phyloP scores from a whole-genome alignment of 2,797 vertebrate species.

The Sebastes jordani region DNA sequence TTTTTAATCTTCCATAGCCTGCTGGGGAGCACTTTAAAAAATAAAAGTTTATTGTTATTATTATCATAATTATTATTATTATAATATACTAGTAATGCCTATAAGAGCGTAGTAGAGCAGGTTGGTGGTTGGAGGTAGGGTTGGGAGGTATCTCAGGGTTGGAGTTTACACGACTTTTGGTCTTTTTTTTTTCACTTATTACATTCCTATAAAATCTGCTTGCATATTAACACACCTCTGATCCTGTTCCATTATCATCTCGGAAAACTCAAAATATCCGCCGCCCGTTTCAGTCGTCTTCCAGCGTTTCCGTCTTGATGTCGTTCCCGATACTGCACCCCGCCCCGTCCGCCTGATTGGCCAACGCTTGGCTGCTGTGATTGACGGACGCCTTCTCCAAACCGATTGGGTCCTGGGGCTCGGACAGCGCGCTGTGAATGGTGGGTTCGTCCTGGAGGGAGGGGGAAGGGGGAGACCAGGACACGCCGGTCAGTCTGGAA shows the following conservation, averaged over 20 bases:
- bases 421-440: constrained; percentile 83
- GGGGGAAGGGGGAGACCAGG: constrained; percentile 82
- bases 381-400: constrained; percentile 92
- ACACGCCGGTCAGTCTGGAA: constrained; percentile 73
- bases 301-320: constrained; percentile 97
- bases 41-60: constrained; percentile 28
- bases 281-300: constrained; percentile 89
- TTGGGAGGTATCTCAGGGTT: constrained; percentile 76
- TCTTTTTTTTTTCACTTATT: constrained; percentile 63
- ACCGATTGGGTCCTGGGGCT: constrained; percentile 92
- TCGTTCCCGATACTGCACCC: constrained; percentile 66
- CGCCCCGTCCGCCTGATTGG: constrained; percentile 79
- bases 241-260: constrained; percentile 42
- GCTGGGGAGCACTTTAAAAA: constrained; percentile 39
- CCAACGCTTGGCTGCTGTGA: constrained; percentile 89
- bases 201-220: constrained; percentile 75
- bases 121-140: constrained; percentile 77
- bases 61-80: constrained; percentile 1
- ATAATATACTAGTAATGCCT: constrained; percentile 60
- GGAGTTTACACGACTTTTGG: constrained; percentile 78
- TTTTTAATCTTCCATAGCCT: constrained; percentile 37
- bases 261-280: neutral
- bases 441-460: constrained; percentile 90
- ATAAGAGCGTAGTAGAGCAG: constrained; percentile 70
- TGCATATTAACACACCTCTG: constrained; percentile 75